Evolutionary conservation across 2,113 vertebrate genomes (phyloP).

Genomic region (Podarcis muralis): DNA sequence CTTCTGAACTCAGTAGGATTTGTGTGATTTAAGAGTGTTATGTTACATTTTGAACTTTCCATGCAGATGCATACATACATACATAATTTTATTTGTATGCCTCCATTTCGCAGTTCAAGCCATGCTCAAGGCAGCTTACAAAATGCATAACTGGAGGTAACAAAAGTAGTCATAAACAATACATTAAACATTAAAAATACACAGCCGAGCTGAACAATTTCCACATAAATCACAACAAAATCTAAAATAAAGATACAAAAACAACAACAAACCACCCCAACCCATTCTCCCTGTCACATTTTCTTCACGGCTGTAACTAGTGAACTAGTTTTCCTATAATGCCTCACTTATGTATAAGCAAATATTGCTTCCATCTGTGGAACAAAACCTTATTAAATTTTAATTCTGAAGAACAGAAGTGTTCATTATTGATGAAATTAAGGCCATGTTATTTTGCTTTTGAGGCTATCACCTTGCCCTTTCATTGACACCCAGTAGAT

Average conservation of each 20-base stretch:
- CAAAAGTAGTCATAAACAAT: too few species aligned
- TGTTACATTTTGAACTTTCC: neutral
- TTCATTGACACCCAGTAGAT: constrained; percentile 21
- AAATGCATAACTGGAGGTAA: too few species aligned
- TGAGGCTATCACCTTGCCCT: constrained; percentile 28
- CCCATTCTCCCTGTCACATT: neutral
- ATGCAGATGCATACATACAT: neutral
- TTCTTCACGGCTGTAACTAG: neutral
- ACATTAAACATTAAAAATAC: too few species aligned
- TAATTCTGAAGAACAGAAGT: constrained; percentile 4
- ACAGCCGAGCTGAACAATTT: too few species aligned
- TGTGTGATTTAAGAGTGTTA: neutral
- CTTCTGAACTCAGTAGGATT: neutral
- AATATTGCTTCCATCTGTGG: constrained; percentile 25
- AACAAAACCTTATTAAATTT: constrained; percentile 11
- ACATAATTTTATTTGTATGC: too few species aligned
- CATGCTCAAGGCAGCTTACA: too few species aligned
- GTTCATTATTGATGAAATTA: neutral
- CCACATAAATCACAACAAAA: too few species aligned
- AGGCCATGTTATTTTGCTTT: constrained; percentile 14
- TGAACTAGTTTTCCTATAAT: neutral
- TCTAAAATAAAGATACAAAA: too few species aligned
- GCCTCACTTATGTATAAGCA: neutral
- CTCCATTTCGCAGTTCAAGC: too few species aligned
- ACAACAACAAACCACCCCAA: too few species aligned